phyloP scores from a whole-genome alignment of 2,113 vertebrate genomes.

The Corythoichthys intestinalis region DNA sequence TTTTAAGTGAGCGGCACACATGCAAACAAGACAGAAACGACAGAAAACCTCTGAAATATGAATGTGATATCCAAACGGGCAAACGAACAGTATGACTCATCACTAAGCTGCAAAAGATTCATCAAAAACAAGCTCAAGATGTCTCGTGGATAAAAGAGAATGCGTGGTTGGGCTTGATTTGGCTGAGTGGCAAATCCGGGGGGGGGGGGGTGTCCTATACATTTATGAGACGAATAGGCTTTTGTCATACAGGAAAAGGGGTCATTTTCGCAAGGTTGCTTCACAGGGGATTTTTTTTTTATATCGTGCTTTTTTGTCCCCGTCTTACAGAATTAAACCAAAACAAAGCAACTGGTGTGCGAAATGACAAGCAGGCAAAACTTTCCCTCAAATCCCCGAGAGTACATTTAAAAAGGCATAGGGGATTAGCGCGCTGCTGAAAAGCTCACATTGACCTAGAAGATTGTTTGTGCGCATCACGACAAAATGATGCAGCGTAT shows the following conservation, averaged over 20 bases:
- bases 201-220: no score
- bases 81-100: neutral
- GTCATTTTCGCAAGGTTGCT: neutral
- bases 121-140: conserved; percentile 12
- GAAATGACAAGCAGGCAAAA: conserved; percentile 34
- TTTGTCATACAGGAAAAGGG: conserved; percentile 33
- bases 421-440: conserved; percentile 44
- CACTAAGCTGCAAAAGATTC: conserved; percentile 6
- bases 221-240: conserved; percentile 22
- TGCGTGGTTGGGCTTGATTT: no score
- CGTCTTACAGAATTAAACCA: conserved; percentile 25
- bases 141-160: neutral
- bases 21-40: conserved; percentile 13
- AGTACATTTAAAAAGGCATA: conserved; percentile 45
- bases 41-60: conserved; percentile 26
- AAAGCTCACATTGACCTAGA: conserved; percentile 59
- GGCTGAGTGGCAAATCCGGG: no score
- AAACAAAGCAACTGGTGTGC: conserved; percentile 40
- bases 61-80: conserved; percentile 10
- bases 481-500: conserved; percentile 38
- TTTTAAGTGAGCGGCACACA: neutral
- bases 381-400: conserved; percentile 37
- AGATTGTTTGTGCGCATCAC: conserved; percentile 33
- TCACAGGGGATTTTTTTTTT: no score
- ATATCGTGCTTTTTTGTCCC: conserved; percentile 2